These are phyloP conservation scores for Anastatus disparis DNA, from an alignment of 1,140 invertebrate genomes.

Conservation along the genomic window DNA sequence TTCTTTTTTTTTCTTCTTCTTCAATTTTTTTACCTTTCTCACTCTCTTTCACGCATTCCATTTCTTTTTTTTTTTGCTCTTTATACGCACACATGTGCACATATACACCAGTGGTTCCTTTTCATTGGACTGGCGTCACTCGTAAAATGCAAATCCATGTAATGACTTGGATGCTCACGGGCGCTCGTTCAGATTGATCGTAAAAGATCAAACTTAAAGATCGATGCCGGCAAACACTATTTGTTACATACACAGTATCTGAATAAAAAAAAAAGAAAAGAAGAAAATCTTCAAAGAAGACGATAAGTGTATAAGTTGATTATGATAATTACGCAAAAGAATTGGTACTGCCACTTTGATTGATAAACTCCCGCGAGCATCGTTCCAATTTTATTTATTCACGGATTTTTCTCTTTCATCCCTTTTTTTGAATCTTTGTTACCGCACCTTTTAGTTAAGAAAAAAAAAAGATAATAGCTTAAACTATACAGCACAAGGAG, in stretches of 20 bases:
- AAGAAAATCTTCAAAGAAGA: slow-evolving; percentile 13
- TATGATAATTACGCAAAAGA: slow-evolving; percentile 54
- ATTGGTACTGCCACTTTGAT: slow-evolving; percentile 36
- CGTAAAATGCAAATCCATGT: slow-evolving; percentile 61
- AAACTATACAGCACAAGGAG: neutral
- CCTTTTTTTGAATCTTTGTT: neutral
- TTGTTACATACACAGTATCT: neutral
- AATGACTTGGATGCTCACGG: slow-evolving; percentile 50
- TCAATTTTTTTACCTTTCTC: neutral
- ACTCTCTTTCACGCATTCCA: neutral
- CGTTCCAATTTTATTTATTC: slow-evolving; percentile 23
- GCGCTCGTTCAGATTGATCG: slow-evolving; percentile 53
- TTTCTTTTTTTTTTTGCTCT: neutral
- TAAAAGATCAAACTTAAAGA: slow-evolving; percentile 53
- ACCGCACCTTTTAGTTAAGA: slow-evolving; percentile 27
- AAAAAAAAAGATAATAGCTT: slow-evolving; percentile 33
- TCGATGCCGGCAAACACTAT: slow-evolving; percentile 30
- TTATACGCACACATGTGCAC: too few species aligned
- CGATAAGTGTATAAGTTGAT: neutral
- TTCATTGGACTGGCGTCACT: slow-evolving; percentile 44
- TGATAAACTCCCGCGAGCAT: slow-evolving; percentile 30
- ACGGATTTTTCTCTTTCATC: neutral
- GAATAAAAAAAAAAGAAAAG: too few species aligned
- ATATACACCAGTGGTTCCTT: neutral
- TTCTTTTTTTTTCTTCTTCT: neutral